Evolutionary conservation across 2,113 vertebrate species (phyloP), one percentile per base, ranked within the genome.

Genomic region (Serinus canaria): DNA sequence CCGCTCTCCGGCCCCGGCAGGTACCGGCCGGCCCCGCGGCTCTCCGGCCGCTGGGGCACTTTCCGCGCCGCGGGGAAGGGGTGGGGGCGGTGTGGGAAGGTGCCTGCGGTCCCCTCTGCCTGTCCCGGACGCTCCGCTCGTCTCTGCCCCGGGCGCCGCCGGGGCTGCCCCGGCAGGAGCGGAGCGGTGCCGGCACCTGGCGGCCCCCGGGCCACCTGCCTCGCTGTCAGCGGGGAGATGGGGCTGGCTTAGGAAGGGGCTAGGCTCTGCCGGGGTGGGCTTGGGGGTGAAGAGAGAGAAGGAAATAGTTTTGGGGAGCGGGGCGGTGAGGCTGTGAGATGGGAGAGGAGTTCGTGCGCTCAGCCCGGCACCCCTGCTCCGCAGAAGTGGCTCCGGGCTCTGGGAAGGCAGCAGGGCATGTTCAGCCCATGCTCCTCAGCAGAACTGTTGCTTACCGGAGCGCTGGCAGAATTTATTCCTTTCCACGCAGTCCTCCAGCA

Each of bases 151-250:
- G n/a, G 9, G 13, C 23, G 43, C 59, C 3, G 47, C 43, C 27
- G 53, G 55, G 28, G 59, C 56, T 23, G 66, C 64, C 16, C 75
- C 67, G 52, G 59, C 44, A 9, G 67, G n/a, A 66, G 75, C 44
- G 58, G 63, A 41, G 80, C 58, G n/a, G 20, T 9, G 30, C 30
- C 31, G 68, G 92, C 85, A 87, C 78, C 62, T 75, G 85, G 78
- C 58, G 19, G 66, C 8, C 14, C 23, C 27, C 14, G 39, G 56
- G 80, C n/a, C 93, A 89, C 91, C 93, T 95, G 93, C 87, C 68
- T 7, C 2, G 72, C 87, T 74, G 56, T 62, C 87, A 31, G 9
- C 31, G 5, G 3, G 27, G 69, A n/a, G 52, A 25, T 50, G 74
- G 41, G 39, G 30, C 56, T 47, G 87, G 15, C 35, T 30, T 10